These are phyloP conservation scores for Pseudomyrmex dendroicus DNA, from an alignment of 1,140 invertebrate genomes.

Conservation along the genomic window DNA sequence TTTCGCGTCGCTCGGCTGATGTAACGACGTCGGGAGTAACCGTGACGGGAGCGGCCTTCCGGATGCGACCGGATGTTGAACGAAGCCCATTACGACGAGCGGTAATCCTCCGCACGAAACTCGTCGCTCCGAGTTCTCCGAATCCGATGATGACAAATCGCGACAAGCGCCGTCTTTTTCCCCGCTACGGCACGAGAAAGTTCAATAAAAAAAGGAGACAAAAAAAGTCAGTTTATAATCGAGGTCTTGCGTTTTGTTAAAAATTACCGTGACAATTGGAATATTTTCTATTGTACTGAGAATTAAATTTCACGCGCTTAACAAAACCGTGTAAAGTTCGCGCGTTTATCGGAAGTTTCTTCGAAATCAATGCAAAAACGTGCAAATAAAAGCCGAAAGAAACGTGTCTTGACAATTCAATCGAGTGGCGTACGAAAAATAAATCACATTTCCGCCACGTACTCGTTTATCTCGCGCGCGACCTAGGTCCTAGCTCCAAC, in stretches of 20 bases:
- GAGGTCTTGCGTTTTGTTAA: background rate
- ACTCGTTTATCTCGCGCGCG: too few species aligned
- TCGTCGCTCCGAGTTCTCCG: conserved; percentile 36
- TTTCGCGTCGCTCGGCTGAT: conserved; percentile 67
- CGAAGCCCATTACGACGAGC: conserved; percentile 67
- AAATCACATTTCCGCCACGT: background rate
- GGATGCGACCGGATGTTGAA: conserved; percentile 79
- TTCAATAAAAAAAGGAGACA: background rate
- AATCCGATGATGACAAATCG: conserved; percentile 44
- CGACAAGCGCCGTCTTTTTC: background rate
- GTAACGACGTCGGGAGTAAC: conserved; percentile 76
- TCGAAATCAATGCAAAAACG: too few species aligned
- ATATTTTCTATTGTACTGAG: too few species aligned
- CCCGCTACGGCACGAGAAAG: background rate
- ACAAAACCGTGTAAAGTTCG: background rate
- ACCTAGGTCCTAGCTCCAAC: background rate
- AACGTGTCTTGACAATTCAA: conserved; percentile 29
- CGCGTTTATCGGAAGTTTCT: conserved; percentile 26
- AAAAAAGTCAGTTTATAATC: background rate
- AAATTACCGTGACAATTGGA: too few species aligned
- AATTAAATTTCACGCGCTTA: too few species aligned
- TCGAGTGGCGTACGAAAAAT: conserved; percentile 16
- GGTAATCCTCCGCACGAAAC: conserved; percentile 49
- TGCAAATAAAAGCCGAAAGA: too few species aligned
- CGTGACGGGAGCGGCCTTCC: conserved; percentile 83